A percentile compares a stretch with the other conserved stretches of the same genome.
phyloP scores from a whole-genome alignment of 2,113 vertebrate species.

The Labrus mixtus region DNA sequence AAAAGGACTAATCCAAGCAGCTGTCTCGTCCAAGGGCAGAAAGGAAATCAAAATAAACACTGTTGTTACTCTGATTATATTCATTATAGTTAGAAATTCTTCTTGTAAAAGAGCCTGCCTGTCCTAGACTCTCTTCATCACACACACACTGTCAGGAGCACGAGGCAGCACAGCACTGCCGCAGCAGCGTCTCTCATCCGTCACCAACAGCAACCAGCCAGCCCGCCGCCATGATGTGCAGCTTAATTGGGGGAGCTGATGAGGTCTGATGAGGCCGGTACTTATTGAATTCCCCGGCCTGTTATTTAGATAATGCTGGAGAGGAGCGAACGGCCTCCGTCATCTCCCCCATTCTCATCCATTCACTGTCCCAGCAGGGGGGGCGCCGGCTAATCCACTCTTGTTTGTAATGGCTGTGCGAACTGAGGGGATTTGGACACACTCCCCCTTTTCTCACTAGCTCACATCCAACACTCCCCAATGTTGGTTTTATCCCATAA shows the following conservation, averaged over 20 bases:
- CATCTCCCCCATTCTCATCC: constrained; percentile 68
- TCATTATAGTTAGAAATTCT: constrained; percentile 24
- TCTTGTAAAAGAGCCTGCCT: constrained; percentile 17
- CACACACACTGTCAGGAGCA: constrained; percentile 34
- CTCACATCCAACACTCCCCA: constrained; percentile 51
- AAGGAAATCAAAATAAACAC: constrained; percentile 11
- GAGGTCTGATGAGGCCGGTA: constrained; percentile 79
- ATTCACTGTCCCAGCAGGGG: constrained; percentile 70
- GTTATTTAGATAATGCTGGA: constrained; percentile 77
- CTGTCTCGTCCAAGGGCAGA: constrained; percentile 41
- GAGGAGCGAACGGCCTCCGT: constrained; percentile 56
- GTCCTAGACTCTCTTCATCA: background rate
- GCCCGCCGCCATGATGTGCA: constrained; percentile 66
- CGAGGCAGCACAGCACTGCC: constrained; percentile 6
- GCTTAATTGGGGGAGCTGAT: constrained; percentile 78
- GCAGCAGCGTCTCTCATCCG: constrained; percentile 56
- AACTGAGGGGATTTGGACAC: constrained; percentile 64
- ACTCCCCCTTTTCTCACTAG: constrained; percentile 26
- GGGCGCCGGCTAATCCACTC: constrained; percentile 65
- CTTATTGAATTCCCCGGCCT: constrained; percentile 79
- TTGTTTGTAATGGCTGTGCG: constrained; percentile 67
- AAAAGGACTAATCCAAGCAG: constrained; percentile 30
- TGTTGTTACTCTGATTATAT: constrained; percentile 30
- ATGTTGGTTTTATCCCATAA: constrained; percentile 70
- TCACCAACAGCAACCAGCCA: constrained; percentile 74